A percentile compares a stretch with the other conserved stretches of the same genome.
These are phyloP conservation scores for Eupsilia transversa DNA, from an alignment of 2,888 invertebrate genomes.

Conservation along the genomic window DNA sequence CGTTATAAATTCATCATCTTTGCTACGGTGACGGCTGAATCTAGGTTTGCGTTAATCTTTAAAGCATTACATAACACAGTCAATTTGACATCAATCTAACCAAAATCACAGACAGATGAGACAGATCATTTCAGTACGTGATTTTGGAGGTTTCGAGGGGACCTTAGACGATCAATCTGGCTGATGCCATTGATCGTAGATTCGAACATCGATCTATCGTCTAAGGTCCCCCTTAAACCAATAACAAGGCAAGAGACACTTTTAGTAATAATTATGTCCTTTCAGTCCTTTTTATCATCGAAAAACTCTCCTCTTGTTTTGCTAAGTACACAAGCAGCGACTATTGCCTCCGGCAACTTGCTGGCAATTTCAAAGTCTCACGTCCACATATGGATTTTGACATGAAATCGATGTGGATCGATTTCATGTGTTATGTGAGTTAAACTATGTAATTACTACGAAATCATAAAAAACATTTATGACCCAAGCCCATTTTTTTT, in stretches of 20 bases:
- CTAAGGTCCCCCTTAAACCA: background rate
- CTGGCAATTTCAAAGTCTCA: too few relatives aligned
- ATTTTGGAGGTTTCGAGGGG: background rate
- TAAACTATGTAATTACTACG: too few relatives aligned
- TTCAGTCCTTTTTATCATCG: background rate
- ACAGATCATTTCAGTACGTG: background rate
- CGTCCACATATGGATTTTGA: too few relatives aligned
- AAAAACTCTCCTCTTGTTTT: background rate
- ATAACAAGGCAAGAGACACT: background rate
- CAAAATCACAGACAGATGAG: background rate
- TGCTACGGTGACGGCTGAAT: background rate
- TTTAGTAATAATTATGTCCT: too few relatives aligned
- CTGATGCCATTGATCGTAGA: background rate
- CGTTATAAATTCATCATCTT: background rate
- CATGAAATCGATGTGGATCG: too few relatives aligned
- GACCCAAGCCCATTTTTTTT: too few relatives aligned
- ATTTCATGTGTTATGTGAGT: too few relatives aligned
- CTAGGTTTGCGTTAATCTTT: background rate
- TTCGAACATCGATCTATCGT: background rate
- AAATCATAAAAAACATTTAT: too few relatives aligned
- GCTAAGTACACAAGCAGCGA: too few relatives aligned
- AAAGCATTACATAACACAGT: background rate
- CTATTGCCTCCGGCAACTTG: too few relatives aligned
- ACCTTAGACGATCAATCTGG: background rate
- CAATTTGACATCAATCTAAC: background rate